Evolutionary conservation across 1,140 invertebrate genomes (phyloP), one percentile per base, ranked within the genome.

Genomic region (Nebria ingens): DNA sequence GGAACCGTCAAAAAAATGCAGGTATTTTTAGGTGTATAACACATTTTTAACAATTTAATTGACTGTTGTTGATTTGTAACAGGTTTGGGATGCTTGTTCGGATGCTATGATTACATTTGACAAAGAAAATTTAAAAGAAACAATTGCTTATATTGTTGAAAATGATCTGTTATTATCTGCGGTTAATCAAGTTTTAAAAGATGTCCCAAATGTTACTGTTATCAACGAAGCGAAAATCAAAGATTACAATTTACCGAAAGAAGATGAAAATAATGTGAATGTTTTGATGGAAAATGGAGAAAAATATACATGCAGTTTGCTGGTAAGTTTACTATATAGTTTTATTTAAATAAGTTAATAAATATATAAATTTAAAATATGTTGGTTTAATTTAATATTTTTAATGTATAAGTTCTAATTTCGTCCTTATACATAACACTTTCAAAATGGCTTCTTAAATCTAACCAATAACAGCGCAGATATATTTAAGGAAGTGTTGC

Each of bases 31-130:
- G 21, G 3, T 53, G 21, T 15, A 2, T 13, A 17, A 22, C 13
- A 17, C 17, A 20, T 19, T 52, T 3, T 52, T 52, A 22, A 20
- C 21, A 4, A 55, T 51, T 21, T 54, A 38, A 53, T 51, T 11
- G 2, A 42, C 52, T 54, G 12, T 53, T 60, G 20, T 49, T 23
- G 49, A 53, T 52, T 54, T 21, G 64, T 71, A 76, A 42, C 65
- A 93, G 89, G 84, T 94, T 17, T 97, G 92, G 92, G 93, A 96
- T 71, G 83, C 87, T 9, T 83, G 84, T 68, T 94, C 93, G 1
- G 86, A 93, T 73, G 85, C 91, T 0, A 71, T 87, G 58, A 93
- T 96, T 59, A 83, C 85, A 53, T 95, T 96, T 68, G 85, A 89
- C 63, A 74, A 86, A 58, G 81, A 87, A 29, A 76, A 85, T 57